Percentiles rank a stretch among this genome's conserved stretches.
phyloP scores from a whole-genome alignment of 1,140 invertebrate genomes.

The Coptotermes formosanus region DNA sequence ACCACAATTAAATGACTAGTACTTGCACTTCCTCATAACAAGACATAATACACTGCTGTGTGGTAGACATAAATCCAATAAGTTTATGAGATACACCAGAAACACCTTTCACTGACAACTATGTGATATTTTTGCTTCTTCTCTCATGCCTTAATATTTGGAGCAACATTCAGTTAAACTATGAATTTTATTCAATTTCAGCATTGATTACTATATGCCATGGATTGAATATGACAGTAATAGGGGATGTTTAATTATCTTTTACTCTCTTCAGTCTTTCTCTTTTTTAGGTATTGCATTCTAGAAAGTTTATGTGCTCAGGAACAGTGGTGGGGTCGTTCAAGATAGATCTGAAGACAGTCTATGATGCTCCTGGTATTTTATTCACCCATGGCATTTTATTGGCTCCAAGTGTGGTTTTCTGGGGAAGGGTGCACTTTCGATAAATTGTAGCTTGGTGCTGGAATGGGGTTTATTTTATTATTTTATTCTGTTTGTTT shows the following conservation, averaged over 20 bases:
- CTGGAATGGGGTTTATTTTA: not conserved
- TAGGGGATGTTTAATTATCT: constrained; percentile 61
- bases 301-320: constrained; percentile 56
- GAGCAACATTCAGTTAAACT: too few species aligned
- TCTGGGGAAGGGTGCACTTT: not conserved
- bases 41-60: too few species aligned
- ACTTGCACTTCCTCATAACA: too few species aligned
- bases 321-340: constrained; percentile 61
- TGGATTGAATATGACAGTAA: not conserved
- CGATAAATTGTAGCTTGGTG: not conserved
- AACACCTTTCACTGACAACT: too few species aligned
- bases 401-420: not conserved
- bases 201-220: not conserved
- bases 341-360: constrained; percentile 65
- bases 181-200: too few species aligned
- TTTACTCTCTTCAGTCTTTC: constrained; percentile 6
- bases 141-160: too few species aligned
- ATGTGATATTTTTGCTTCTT: too few species aligned
- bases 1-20: too few species aligned
- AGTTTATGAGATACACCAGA: too few species aligned
- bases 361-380: constrained; percentile 62
- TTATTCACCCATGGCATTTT: constrained; percentile 21
- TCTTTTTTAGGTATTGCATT: constrained; percentile 61
- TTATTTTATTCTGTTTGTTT: not conserved
- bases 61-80: too few species aligned